A percentile compares a stretch with the other conserved stretches of the same genome.
Conservation (phyloP, 1,140 invertebrate species). For the Brachystomella parvula region DNA sequence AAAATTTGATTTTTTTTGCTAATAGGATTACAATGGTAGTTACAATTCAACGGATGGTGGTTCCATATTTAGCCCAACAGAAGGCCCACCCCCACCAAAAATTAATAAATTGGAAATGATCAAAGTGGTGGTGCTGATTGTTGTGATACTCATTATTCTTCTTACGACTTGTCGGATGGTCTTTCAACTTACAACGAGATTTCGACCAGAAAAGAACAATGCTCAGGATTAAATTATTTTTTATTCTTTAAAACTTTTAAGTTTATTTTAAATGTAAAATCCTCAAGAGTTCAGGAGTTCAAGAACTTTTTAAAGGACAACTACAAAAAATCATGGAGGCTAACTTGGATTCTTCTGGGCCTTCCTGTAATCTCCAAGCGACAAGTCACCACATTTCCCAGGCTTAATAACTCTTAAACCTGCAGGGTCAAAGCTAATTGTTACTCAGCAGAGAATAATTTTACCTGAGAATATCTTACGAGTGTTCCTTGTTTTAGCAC, state of each 20-base stretch:
- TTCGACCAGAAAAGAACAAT: constrained; percentile 29
- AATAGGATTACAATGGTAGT: neutral
- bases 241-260: neutral
- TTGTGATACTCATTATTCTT: constrained; percentile 39
- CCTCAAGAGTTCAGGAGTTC: no score
- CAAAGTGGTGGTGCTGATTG: constrained; percentile 39
- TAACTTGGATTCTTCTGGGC: neutral
- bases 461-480: neutral
- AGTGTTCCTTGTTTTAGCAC: neutral
- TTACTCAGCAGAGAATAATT: neutral
- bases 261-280: neutral
- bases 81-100: neutral
- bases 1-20: neutral
- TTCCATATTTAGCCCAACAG: neutral
- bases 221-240: neutral
- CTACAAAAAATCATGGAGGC: no score
- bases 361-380: neutral
- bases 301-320: no score
- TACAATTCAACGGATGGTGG: neutral
- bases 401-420: neutral
- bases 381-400: neutral
- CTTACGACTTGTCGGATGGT: constrained; percentile 41
- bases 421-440: neutral
- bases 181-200: constrained; percentile 39
- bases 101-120: constrained; percentile 38